Evolutionary conservation across 1,140 invertebrate species (phyloP), one percentile per base, ranked within the genome.

Genomic region (Polypedilum vanderplanki): DNA sequence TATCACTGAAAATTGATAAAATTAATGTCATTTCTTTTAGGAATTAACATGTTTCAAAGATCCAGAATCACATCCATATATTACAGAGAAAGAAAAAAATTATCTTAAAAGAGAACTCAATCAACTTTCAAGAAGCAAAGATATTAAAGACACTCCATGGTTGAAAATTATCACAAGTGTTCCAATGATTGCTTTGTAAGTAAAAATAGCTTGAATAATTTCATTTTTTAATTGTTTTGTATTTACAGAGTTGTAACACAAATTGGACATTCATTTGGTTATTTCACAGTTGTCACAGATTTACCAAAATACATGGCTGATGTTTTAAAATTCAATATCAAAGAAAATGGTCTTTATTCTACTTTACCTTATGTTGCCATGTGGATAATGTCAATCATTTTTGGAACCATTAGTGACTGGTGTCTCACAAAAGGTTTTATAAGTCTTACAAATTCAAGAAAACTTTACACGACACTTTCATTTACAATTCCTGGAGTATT

Each of bases 291-390:
- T 82, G 87, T 95, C 15, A 93, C 90, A 15, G 91, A 94, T 78
- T 85, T 97, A 10, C 94, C 95, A 0, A 90, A 91, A 76, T 94
- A 95, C 83, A 90, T 96, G 88, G 90, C 88, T 57, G 88, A 89
- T 76, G 90, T 95, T 1, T 84, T 96, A 10, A 87, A 91, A 77
- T 94, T 93, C 79, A 86, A 92, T 76, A 89, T 94, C 57, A 84
- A 90, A 79, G 81, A 87, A 78, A 89, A 88, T 41, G 87, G 87
- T 0, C 83, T 86, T 0, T 80, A 88, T 2, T 88, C 88, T 0
- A 84, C 88, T 0, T 76, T 89, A 0, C 88, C 89, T 0, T 89
- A 89, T 75, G 79, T 87, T 3, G 85, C 85, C 40, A 89, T 89
- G 88, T 90, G 88, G 88, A 76, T 89, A 41, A 84, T 85, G 3